Conservation (phyloP, 2,797 vertebrate species). For the Helicolenus hilgendorfi region DNA sequence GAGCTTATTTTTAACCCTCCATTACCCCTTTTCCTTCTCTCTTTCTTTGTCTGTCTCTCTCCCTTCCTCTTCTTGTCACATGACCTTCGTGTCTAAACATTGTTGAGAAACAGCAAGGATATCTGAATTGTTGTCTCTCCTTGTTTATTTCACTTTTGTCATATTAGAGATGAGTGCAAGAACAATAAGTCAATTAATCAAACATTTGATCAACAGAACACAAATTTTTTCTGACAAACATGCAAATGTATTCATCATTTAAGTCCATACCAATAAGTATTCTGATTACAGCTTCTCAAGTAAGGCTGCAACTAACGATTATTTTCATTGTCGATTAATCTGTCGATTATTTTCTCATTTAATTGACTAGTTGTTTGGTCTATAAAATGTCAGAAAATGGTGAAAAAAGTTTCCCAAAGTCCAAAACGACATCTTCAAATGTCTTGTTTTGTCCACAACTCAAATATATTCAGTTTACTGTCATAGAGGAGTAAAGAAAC, state of each 20-base stretch:
- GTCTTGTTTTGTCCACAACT: no score
- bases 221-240: not conserved
- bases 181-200: not conserved
- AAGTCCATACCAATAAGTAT: not conserved
- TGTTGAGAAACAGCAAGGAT: not conserved
- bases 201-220: not conserved
- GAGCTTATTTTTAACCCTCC: conserved; percentile 45
- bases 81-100: not conserved
- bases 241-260: not conserved
- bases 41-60: conserved; percentile 24
- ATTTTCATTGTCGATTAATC: no score
- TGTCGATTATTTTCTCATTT: accelerated
- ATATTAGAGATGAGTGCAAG: not conserved
- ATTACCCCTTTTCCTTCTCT: conserved; percentile 17
- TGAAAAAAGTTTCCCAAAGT: no score
- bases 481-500: no score
- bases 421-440: not conserved
- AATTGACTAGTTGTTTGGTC: no score
- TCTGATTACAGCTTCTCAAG: not conserved
- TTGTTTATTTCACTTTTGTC: not conserved
- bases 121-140: not conserved
- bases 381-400: no score
- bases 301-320: no score
- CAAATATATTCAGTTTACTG: no score
- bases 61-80: conserved; percentile 4